Evolutionary conservation across 2,113 vertebrate species (phyloP), one percentile per base, ranked within the genome.

Genomic region (Ameiurus melas): DNA sequence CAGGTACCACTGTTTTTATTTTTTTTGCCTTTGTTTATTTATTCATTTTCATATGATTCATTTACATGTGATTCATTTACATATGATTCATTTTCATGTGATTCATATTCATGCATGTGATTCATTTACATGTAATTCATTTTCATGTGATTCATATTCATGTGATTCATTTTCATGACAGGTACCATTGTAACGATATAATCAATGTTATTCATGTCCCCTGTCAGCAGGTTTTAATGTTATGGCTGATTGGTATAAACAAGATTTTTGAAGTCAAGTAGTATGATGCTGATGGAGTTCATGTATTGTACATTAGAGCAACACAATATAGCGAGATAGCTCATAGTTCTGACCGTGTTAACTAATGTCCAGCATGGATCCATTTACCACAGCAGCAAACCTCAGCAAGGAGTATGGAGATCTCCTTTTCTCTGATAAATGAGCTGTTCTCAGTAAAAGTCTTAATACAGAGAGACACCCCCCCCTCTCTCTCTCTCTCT

Each of bases 311-410:
- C 75, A n/a, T 53, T n/a, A 25, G 5, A 6, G 0, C 10, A 47
- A 27, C 20, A 77, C 73, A 77, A 77, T 27, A 14, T 9, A 85
- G 64, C 64, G 91, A 88, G 88, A 88, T 6, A 57, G 80, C 78
- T 73, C 81, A 88, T 86, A 88, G 89, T 84, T 86, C 84, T 91
- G 91, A 91, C 92, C 92, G 91, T 91, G 91, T 89, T 86, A 89
- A 86, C 89, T 51, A 82, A 88, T 62, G 89, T 80, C 81, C 66
- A 85, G 87, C 84, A 66, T 57, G 57, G 84, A 89, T 89, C 86
- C 77, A 30, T 85, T 91, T 89, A 85, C 90, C 82, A 55, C 64
- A 58, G 39, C 55, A 79, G 66, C 73, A 82, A 62, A 57, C 85
- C 87, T 89, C 84, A 85, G 89, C 87, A 77, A 25, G 0, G 39